Evolutionary conservation across 37 sponge, comb jelly and placozoan genomes (phyloP).

Genomic region (Haliclona indistincta): DNA sequence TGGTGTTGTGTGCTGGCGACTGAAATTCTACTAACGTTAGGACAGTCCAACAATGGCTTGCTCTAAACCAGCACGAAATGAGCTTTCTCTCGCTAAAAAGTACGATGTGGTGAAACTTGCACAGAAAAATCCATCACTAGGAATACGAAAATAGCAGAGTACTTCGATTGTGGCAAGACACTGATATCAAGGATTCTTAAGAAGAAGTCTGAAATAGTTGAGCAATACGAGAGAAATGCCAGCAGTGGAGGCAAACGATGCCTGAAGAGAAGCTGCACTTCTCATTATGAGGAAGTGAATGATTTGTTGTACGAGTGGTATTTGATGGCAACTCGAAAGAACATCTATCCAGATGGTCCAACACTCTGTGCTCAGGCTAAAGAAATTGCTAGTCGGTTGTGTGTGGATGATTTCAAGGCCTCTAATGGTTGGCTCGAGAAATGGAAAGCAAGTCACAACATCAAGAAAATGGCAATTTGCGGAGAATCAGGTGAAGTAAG

Average conservation of each 20-base stretch:
- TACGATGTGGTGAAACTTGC: slow-evolving; percentile 20
- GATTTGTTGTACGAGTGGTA: slow-evolving; percentile 50
- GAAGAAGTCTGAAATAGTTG: slow-evolving; percentile 38
- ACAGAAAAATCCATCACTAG: slow-evolving; percentile 23
- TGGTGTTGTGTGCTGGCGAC: too few species aligned
- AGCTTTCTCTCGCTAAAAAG: slow-evolving; percentile 27
- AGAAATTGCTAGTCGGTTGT: slow-evolving; percentile 44
- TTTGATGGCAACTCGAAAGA: slow-evolving; percentile 32
- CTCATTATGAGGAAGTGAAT: slow-evolving; percentile 39
- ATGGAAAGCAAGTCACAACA: slow-evolving; percentile 61
- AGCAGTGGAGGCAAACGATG: not conserved
- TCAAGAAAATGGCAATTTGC: slow-evolving; percentile 57
- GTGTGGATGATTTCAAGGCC: slow-evolving; percentile 54
- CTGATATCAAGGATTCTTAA: slow-evolving; percentile 40
- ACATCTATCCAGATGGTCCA: slow-evolving; percentile 53
- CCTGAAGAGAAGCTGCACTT: slow-evolving; percentile 23
- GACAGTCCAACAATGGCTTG: too few species aligned
- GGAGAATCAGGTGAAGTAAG: slow-evolving; percentile 60
- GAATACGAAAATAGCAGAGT: slow-evolving; percentile 43
- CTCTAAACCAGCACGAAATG: too few species aligned
- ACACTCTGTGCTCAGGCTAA: slow-evolving; percentile 62
- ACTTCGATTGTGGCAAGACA: slow-evolving; percentile 53
- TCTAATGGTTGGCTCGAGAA: slow-evolving; percentile 70
- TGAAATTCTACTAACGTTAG: too few species aligned
- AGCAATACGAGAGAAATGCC: slow-evolving; percentile 28